Evolutionary conservation across 1,140 invertebrate species (phyloP).

Genomic region (Leptopilina boulardi): DNA sequence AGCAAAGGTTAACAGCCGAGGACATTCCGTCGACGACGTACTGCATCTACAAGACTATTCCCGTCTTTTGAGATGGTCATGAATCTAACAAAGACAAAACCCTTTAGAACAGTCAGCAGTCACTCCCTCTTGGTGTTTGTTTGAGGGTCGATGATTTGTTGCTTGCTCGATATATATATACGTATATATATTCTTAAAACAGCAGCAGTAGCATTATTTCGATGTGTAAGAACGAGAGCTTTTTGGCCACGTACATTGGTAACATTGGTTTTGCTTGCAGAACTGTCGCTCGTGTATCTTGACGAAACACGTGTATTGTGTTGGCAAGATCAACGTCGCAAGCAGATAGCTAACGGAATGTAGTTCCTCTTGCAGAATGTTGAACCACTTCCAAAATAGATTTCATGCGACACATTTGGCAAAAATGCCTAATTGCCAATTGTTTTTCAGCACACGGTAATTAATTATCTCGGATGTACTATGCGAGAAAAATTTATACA

Average conservation of each 20-base stretch:
- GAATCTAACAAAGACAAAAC: constrained; percentile 48
- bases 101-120: constrained; percentile 41
- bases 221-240: constrained; percentile 59
- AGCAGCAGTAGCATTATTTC: constrained; percentile 54
- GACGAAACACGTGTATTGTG: constrained; percentile 50
- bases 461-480: background rate
- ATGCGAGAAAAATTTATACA: too few relatives aligned
- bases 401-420: constrained; percentile 15
- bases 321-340: constrained; percentile 35
- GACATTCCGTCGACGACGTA: constrained; percentile 54
- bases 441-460: background rate
- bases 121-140: constrained; percentile 55
- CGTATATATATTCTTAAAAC: constrained; percentile 38
- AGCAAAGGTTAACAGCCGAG: constrained; percentile 52
- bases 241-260: constrained; percentile 44
- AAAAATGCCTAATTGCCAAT: constrained; percentile 25
- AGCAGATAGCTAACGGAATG: background rate
- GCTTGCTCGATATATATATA: constrained; percentile 64
- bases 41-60: constrained; percentile 65
- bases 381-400: constrained; percentile 27
- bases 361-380: constrained; percentile 19
- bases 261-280: constrained; percentile 31
- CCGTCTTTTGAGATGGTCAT: constrained; percentile 55
- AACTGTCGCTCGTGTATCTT: constrained; percentile 31
- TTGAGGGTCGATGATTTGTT: constrained; percentile 72